Conservation (phyloP, 1,140 invertebrate species). For the Bradysia coprophila region DNA sequence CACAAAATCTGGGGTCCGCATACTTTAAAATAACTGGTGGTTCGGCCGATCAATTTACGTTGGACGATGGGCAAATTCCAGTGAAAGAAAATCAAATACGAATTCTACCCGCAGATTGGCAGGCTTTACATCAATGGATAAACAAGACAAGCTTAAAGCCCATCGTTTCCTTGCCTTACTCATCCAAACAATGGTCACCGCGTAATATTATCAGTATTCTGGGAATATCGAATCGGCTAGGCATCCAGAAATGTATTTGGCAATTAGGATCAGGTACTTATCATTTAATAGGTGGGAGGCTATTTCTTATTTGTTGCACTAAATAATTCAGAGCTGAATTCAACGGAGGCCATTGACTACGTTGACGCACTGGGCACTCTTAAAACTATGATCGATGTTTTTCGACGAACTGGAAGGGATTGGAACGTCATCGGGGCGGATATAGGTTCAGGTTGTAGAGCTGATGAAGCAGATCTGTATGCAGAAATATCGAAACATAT, state of each 20-base stretch:
- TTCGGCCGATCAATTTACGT: constrained; percentile 9
- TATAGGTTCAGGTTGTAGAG: constrained; percentile 17
- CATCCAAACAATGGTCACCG: constrained; percentile 18
- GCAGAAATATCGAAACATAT: constrained; percentile 17
- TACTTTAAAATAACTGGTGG: constrained; percentile 17
- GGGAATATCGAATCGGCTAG: constrained; percentile 18
- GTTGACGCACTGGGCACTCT: constrained; percentile 17
- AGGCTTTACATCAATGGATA: background rate
- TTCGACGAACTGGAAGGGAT: constrained; percentile 13
- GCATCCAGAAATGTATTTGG: constrained; percentile 20
- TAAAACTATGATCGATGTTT: constrained; percentile 18
- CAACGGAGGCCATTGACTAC: constrained; percentile 15
- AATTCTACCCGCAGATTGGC: background rate
- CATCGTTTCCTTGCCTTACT: constrained; percentile 20
- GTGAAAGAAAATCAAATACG: constrained; percentile 10
- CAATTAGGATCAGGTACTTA: constrained; percentile 14
- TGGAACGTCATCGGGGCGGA: constrained; percentile 20
- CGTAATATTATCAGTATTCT: constrained; percentile 19
- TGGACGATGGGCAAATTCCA: constrained; percentile 10
- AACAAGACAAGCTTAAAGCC: too few species aligned
- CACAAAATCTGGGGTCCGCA: constrained; percentile 12
- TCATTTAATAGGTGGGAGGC: background rate
- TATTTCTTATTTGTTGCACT: too few species aligned
- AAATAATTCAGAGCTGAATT: constrained; percentile 13
- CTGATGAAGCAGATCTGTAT: constrained; percentile 16